Conservation (phyloP, 2,888 invertebrate genomes). For the Choreutis nemorana region DNA sequence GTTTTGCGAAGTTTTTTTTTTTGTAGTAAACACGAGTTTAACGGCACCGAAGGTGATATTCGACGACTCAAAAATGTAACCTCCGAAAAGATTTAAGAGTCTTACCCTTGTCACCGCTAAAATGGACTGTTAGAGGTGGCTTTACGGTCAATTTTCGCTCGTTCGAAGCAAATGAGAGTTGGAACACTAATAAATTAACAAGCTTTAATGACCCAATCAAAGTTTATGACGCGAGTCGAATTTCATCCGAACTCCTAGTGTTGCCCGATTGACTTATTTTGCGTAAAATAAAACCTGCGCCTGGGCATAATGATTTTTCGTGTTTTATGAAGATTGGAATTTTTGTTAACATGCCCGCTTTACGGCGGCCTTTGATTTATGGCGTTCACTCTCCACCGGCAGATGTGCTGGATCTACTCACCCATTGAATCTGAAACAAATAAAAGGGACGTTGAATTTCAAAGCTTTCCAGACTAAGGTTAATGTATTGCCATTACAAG, state of each 20-base stretch:
- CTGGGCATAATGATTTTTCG: slow-evolving; percentile 50
- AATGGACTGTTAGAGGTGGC: slow-evolving; percentile 22
- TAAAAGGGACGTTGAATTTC: slow-evolving; percentile 22
- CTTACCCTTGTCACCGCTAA: slow-evolving; percentile 16
- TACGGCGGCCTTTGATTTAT: slow-evolving; percentile 45
- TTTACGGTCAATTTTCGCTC: slow-evolving; percentile 42
- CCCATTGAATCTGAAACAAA: slow-evolving; percentile 85
- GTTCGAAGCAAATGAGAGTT: slow-evolving; percentile 45
- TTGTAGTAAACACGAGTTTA: slow-evolving; percentile 6
- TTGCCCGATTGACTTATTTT: slow-evolving; percentile 62
- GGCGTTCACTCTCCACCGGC: slow-evolving; percentile 33
- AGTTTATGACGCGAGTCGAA: slow-evolving; percentile 65
- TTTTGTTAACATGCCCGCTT: slow-evolving; percentile 49
- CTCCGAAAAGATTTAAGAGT: slow-evolving; percentile 33
- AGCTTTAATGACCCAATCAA: slow-evolving; percentile 66
- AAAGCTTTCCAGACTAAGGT: neutral
- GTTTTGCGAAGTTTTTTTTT: neutral
- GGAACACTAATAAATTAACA: slow-evolving; percentile 62
- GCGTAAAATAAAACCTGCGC: slow-evolving; percentile 23
- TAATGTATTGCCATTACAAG: too few species aligned
- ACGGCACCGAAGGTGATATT: slow-evolving; percentile 43
- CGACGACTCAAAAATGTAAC: slow-evolving; percentile 34
- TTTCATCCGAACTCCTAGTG: slow-evolving; percentile 59
- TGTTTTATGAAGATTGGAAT: slow-evolving; percentile 65
- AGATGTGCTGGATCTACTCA: slow-evolving; percentile 58